Evolutionary conservation across 2,888 invertebrate genomes (phyloP).

Genomic region (Melieria omissa): DNA sequence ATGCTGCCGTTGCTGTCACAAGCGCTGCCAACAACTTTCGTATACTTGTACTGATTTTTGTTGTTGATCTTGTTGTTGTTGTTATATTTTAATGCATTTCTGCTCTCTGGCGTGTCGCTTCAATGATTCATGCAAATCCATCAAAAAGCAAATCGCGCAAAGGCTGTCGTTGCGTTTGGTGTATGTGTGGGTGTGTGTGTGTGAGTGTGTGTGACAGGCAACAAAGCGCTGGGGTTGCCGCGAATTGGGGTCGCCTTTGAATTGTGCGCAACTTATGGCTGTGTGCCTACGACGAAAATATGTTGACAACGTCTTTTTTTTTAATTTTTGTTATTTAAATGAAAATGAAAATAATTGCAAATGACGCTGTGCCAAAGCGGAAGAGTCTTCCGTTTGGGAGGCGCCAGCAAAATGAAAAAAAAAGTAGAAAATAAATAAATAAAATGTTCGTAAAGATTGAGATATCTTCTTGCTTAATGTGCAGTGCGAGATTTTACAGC

Average conservation of each 20-base stretch:
- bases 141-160: conserved; percentile 41
- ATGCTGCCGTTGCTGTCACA: too few species aligned
- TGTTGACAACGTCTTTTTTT: neutral
- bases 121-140: conserved; percentile 61
- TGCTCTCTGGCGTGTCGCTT: conserved; percentile 56
- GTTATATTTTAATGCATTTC: conserved; percentile 34
- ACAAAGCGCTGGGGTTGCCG: neutral
- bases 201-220: neutral
- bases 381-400: neutral
- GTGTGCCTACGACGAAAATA: neutral
- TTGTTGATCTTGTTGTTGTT: conserved; percentile 49
- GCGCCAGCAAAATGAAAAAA: too few species aligned
- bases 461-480: too few species aligned
- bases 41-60: conserved; percentile 44
- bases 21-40: too few species aligned
- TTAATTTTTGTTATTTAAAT: neutral
- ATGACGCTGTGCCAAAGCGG: conserved; percentile 1
- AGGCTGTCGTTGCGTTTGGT: neutral
- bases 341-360: neutral
- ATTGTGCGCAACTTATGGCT: neutral
- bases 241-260: neutral
- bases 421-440: too few species aligned
- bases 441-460: too few species aligned
- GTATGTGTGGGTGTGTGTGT: neutral
- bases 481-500: too few species aligned